phyloP scores from a whole-genome alignment of 1,140 invertebrate species.

The Eurosta solidaginis region DNA sequence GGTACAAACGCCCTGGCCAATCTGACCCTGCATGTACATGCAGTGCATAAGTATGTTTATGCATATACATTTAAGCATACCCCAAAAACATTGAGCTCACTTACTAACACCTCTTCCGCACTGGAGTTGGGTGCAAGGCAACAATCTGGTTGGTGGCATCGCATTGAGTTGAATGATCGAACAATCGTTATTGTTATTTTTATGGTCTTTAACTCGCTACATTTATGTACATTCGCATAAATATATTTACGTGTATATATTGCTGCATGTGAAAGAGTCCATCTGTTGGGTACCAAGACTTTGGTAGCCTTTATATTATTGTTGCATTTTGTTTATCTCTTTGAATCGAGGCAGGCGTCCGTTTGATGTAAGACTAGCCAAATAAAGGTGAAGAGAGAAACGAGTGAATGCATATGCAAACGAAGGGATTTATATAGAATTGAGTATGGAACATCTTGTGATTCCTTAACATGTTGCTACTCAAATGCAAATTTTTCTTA shows the following conservation, averaged over 20 bases:
- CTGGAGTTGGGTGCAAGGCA: constrained; percentile 39
- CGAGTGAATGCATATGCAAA: background rate
- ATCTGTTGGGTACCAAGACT: background rate
- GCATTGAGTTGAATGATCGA: constrained; percentile 28
- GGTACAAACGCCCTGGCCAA: too few relatives aligned
- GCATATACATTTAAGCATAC: background rate
- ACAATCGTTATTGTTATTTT: constrained; percentile 24
- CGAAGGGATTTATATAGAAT: background rate
- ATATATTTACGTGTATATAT: too few relatives aligned
- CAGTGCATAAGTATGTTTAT: background rate
- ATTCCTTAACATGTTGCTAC: background rate
- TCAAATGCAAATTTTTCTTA: background rate
- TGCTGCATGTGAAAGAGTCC: constrained; percentile 6
- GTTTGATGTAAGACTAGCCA: background rate
- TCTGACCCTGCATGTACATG: too few relatives aligned
- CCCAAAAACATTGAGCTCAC: background rate
- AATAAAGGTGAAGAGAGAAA: background rate
- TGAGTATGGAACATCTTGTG: background rate
- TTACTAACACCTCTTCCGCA: background rate
- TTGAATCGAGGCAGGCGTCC: background rate
- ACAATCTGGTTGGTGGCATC: constrained; percentile 52
- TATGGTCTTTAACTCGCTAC: background rate
- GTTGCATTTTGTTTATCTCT: constrained; percentile 4
- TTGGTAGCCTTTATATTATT: background rate
- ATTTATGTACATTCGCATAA: background rate